A percentile compares a stretch with the other conserved stretches of the same genome.
Conservation (phyloP, 2,888 invertebrate genomes). For the Hermaeophaga mercurialis region DNA sequence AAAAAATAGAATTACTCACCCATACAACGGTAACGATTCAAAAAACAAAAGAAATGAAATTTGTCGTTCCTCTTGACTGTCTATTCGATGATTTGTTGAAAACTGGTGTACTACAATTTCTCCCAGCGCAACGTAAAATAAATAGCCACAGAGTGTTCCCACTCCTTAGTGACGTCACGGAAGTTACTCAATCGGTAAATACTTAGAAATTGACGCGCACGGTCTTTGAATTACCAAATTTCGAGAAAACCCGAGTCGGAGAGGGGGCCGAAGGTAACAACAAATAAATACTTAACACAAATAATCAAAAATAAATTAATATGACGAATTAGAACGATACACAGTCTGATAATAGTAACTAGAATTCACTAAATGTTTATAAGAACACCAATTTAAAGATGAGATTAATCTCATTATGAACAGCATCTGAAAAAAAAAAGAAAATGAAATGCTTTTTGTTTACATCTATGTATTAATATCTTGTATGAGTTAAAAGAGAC, state of each 20-base stretch:
- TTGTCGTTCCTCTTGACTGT: constrained; percentile 6
- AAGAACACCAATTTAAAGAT: constrained; percentile 47
- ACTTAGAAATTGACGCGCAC: constrained; percentile 3
- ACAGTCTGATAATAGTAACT: constrained; percentile 51
- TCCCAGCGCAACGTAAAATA: constrained; percentile 17
- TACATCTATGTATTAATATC: too few species aligned
- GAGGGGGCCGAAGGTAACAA: neutral
- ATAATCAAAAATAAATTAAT: constrained; percentile 26
- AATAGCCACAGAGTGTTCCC: constrained; percentile 11
- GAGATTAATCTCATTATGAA: constrained; percentile 46
- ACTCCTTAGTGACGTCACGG: constrained; percentile 22
- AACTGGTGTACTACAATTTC: constrained; percentile 2
- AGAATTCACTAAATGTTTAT: constrained; percentile 50
- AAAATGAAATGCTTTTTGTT: too few species aligned
- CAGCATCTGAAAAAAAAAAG: constrained; percentile 44
- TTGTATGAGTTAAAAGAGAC: too few species aligned
- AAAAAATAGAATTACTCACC: constrained; percentile 55
- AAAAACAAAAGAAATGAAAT: constrained; percentile 40
- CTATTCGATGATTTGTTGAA: neutral
- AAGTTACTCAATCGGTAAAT: neutral
- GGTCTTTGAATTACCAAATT: neutral
- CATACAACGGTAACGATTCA: constrained; percentile 60
- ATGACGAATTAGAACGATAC: constrained; percentile 37
- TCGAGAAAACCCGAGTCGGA: neutral
- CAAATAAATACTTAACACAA: neutral